Percentiles rank a stretch among this genome's conserved stretches.
Evolutionary conservation across 2,888 invertebrate species (phyloP).

Genomic region (Doris montereyensis): DNA sequence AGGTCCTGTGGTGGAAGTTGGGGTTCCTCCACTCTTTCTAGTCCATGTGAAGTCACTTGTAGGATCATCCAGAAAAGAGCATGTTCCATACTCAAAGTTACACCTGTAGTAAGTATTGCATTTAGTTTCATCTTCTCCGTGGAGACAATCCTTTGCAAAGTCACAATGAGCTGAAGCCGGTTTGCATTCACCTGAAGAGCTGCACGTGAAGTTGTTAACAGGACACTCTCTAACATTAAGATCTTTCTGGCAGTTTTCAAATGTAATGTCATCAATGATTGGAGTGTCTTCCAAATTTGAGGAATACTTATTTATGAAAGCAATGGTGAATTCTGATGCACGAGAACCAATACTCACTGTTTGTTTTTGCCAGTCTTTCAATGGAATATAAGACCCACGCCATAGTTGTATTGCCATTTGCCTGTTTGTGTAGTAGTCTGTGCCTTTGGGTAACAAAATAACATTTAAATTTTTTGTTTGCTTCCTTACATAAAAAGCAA

Average conservation of each 20-base stretch:
- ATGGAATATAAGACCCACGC: conserved; percentile 51
- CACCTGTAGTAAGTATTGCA: conserved; percentile 60
- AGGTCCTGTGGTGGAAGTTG: conserved; percentile 63
- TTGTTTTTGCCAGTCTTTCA: conserved; percentile 58
- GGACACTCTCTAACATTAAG: conserved; percentile 48
- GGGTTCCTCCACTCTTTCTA: conserved; percentile 54
- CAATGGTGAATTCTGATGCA: conserved; percentile 56
- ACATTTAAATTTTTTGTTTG: conserved; percentile 36
- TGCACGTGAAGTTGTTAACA: conserved; percentile 60
- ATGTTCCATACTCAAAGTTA: conserved; percentile 64
- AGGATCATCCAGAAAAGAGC: conserved; percentile 62
- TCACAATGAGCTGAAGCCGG: conserved; percentile 57
- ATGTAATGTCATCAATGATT: conserved; percentile 68
- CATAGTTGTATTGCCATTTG: conserved; percentile 52
- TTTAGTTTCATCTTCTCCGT: conserved; percentile 61
- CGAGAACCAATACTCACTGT: conserved; percentile 57
- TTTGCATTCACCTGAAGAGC: conserved; percentile 37
- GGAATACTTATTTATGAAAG: conserved; percentile 49
- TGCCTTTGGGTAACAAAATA: too few species aligned
- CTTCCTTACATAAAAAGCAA: conserved; percentile 57
- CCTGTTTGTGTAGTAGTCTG: conserved; percentile 9
- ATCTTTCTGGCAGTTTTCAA: conserved; percentile 52
- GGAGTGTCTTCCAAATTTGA: conserved; percentile 48
- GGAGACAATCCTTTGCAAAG: conserved; percentile 66
- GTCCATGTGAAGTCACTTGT: conserved; percentile 67